Conservation (phyloP, 2,888 invertebrate species). For the Helleia helle region DNA sequence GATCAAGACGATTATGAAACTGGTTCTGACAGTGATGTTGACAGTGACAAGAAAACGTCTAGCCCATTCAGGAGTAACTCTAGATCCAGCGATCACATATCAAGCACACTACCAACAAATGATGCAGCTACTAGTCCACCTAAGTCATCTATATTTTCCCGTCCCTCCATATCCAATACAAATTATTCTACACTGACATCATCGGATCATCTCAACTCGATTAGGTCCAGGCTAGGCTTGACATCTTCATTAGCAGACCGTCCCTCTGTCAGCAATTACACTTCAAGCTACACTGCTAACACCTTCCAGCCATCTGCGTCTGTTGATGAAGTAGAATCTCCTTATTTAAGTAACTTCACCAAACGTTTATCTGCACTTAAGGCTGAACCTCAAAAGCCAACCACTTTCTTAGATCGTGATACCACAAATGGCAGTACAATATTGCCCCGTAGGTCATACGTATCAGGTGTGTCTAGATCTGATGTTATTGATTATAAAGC, state of each 20-base stretch:
- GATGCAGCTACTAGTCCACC: slow-evolving; percentile 44
- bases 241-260: slow-evolving; percentile 54
- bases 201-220: slow-evolving; percentile 72
- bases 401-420: slow-evolving; percentile 45
- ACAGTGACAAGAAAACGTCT: slow-evolving; percentile 56
- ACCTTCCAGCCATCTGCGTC: slow-evolving; percentile 50
- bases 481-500: slow-evolving; percentile 54
- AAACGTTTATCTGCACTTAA: slow-evolving; percentile 70
- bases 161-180: slow-evolving; percentile 49
- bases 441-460: slow-evolving; percentile 50
- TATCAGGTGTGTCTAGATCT: slow-evolving; percentile 47
- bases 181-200: slow-evolving; percentile 48
- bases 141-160: slow-evolving; percentile 51
- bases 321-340: slow-evolving; percentile 75
- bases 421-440: slow-evolving; percentile 51
- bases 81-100: slow-evolving; percentile 54
- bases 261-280: slow-evolving; percentile 40
- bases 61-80: slow-evolving; percentile 49
- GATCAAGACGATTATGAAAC: slow-evolving; percentile 78
- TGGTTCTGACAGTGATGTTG: slow-evolving; percentile 81
- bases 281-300: slow-evolving; percentile 39
- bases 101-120: slow-evolving; percentile 47
- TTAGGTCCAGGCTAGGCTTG: slow-evolving; percentile 72
- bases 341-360: slow-evolving; percentile 82
- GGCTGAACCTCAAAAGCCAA: slow-evolving; percentile 44